A percentile compares a stretch with the other conserved stretches of the same genome.
Evolutionary conservation across 1,140 invertebrate genomes (phyloP).

Genomic region (Lamellibrachia luymesi): DNA sequence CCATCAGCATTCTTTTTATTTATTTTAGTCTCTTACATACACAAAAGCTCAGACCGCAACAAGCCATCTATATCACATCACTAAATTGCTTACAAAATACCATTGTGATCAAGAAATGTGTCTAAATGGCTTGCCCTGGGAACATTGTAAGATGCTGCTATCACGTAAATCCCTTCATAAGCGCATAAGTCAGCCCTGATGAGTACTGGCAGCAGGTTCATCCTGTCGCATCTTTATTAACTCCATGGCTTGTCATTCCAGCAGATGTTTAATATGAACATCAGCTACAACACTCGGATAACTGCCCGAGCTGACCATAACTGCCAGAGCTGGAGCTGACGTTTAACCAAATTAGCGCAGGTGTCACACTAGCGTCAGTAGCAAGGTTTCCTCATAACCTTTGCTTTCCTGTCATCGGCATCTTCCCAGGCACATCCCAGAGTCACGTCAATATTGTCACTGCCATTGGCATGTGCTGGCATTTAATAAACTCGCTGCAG

Average conservation of each 20-base stretch:
- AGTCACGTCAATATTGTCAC: not conserved
- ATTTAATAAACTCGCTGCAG: not conserved
- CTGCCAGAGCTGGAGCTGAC: not conserved
- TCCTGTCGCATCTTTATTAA: not conserved
- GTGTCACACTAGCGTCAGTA: not conserved
- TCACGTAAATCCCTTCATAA: not conserved
- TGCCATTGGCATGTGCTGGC: not conserved
- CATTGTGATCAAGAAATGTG: too few relatives aligned
- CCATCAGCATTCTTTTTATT: not conserved
- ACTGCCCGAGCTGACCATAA: not conserved
- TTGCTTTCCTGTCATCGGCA: not conserved
- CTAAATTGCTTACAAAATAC: not conserved
- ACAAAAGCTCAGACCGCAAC: too few relatives aligned
- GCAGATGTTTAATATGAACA: not conserved
- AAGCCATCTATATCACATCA: not conserved
- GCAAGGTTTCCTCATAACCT: not conserved
- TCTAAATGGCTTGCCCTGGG: not conserved
- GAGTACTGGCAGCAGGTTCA: not conserved
- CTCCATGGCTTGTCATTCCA: not conserved
- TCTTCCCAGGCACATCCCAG: not conserved
- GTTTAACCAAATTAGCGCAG: constrained; percentile 4
- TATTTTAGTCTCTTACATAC: not conserved
- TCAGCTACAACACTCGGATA: not conserved
- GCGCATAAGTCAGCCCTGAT: not conserved
- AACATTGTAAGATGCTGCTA: not conserved